phyloP scores from a whole-genome alignment of 2,888 invertebrate species.

The Biston stratarius region DNA sequence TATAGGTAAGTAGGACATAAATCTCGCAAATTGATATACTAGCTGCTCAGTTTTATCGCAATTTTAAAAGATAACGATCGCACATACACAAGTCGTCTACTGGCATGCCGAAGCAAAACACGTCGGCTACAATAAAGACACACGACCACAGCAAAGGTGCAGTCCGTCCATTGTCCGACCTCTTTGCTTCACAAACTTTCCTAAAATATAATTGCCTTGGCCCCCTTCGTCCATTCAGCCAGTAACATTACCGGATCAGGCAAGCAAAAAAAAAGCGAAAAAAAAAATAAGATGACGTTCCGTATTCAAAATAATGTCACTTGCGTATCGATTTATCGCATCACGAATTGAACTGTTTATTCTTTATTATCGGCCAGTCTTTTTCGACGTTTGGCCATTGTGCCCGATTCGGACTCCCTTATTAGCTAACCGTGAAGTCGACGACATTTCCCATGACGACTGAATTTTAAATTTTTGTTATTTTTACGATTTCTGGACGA shows the following conservation, averaged over 20 bases:
- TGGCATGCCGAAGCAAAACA: constrained; percentile 70
- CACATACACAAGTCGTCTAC: constrained; percentile 52
- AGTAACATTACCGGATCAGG: constrained; percentile 50
- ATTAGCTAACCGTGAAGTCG: constrained; percentile 79
- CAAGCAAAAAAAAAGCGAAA: constrained; percentile 58
- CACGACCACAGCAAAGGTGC: constrained; percentile 75
- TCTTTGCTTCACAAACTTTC: constrained; percentile 65
- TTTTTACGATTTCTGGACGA: constrained; percentile 72
- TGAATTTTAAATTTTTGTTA: constrained; percentile 71
- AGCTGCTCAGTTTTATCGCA: constrained; percentile 44
- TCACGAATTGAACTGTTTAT: constrained; percentile 68
- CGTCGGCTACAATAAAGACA: constrained; percentile 64
- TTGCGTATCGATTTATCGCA: constrained; percentile 77
- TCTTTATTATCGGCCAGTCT: constrained; percentile 40
- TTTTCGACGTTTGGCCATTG: constrained; percentile 48
- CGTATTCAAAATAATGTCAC: constrained; percentile 85
- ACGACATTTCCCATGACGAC: constrained; percentile 83
- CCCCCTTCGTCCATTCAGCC: constrained; percentile 68
- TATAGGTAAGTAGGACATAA: too few relatives aligned
- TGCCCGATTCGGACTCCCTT: constrained; percentile 60
- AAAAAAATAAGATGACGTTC: constrained; percentile 69
- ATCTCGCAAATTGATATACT: background rate
- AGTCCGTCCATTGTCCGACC: constrained; percentile 67
- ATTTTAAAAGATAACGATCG: constrained; percentile 60
- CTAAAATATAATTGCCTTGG: constrained; percentile 82